phyloP scores from a whole-genome alignment of 2,888 invertebrate genomes.

The Euzetes globulus region DNA sequence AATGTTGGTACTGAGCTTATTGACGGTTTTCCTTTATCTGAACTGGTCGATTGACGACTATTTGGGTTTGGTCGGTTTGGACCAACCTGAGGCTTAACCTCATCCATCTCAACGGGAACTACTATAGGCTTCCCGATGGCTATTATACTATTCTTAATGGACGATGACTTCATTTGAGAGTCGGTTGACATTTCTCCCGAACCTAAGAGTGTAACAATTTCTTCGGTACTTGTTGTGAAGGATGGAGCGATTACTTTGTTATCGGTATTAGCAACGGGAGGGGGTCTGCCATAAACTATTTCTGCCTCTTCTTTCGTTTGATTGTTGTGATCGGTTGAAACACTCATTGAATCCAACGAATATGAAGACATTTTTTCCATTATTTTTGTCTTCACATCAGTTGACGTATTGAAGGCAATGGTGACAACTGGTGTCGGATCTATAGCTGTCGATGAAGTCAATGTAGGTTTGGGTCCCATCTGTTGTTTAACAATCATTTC shows the following conservation, averaged over 20 bases:
- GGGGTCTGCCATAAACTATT: conserved; percentile 33
- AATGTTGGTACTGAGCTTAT: conserved; percentile 34
- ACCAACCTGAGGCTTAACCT: conserved; percentile 35
- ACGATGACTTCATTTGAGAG: not conserved
- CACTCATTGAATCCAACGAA: conserved; percentile 20
- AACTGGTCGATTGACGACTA: conserved; percentile 68
- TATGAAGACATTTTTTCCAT: conserved; percentile 27
- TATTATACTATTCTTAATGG: conserved; percentile 19
- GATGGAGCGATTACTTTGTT: not conserved
- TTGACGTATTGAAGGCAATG: not conserved
- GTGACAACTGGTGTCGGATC: not conserved
- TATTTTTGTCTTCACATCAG: not conserved
- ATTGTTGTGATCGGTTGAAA: conserved; percentile 24
- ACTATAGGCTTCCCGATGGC: conserved; percentile 33
- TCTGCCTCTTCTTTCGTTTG: conserved; percentile 21
- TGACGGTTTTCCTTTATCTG: conserved; percentile 63
- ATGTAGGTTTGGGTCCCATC: conserved; percentile 35
- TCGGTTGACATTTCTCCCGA: conserved; percentile 1
- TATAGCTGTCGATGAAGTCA: conserved; percentile 8
- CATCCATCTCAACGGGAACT: conserved; percentile 36
- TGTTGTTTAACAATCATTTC: conserved; percentile 41
- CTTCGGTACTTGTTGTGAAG: conserved; percentile 3
- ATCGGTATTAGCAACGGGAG: not conserved
- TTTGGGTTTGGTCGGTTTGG: not conserved
- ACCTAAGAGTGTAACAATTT: conserved; percentile 5